Base-by-base conservation (phyloP, 2,888 invertebrate species). In the Tachina fera region DNA sequence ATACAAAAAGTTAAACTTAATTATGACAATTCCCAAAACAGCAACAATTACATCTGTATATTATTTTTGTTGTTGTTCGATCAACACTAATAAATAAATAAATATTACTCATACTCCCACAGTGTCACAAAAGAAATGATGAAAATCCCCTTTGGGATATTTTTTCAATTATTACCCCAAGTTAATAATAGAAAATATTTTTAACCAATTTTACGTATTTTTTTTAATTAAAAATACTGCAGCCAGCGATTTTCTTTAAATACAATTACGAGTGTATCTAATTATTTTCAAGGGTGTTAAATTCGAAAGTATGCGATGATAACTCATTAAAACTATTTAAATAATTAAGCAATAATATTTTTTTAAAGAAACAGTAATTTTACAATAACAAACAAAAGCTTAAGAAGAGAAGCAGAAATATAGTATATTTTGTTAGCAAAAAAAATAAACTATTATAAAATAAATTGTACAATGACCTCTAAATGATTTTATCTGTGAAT, bases 401-500 rank as follows among this genome's bases (percentile, higher is more conserved):
- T 14, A 31, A 5, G 19, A 43, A 63, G 8, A 3, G 9, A 45
- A 11, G 13, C 16, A 43, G 16, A 19, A 11, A 45, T 0, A 31
- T 6, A 60, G 65, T 4, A 9, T 11, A n/a, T 9, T 6, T 14
- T 58, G n/a, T 58, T 22, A 9, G 39, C 10, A 16, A 19, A 8
- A 51, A 10, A 51, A 61, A 61, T n/a, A 9, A 70, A 14, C 39
- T 14, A 9, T 6, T 14, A 58, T 58, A 53, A 65, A 70, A 75
- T 9, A 16, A 43, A 22, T 49, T 76, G 82, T 83, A 76, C 82
- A 83, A 76, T 77, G 76, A 76, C 76, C 76, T 83, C 58, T 58
- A 77, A 71, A 65, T n/a, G 61, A 74, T 74, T 81, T 81, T 49
- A 76, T 65, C 51, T 13, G 43, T 74, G 58, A 67, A 67, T 80